These are phyloP conservation scores for Diloba caeruleocephala DNA, from an alignment of 2,888 invertebrate genomes.

Conservation along the genomic window DNA sequence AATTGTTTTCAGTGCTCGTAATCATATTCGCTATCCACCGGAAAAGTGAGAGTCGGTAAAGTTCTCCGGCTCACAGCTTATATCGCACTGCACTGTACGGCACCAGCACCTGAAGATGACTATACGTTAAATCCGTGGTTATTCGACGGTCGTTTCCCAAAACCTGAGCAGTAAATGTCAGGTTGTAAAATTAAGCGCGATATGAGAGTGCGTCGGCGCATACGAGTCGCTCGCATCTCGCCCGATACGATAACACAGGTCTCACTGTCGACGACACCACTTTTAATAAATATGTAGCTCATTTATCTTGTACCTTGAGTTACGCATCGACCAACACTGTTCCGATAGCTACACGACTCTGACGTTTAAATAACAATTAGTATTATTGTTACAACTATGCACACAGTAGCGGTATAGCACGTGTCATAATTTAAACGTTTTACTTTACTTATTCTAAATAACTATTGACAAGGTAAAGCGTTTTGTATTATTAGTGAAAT, in stretches of 20 bases:
- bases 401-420: conserved; percentile 8
- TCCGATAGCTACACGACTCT: conserved; percentile 53
- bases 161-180: conserved; percentile 82
- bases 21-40: conserved; percentile 67
- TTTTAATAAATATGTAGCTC: conserved; percentile 82
- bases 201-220: conserved; percentile 75
- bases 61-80: conserved; percentile 57
- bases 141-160: conserved; percentile 81
- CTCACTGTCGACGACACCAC: conserved; percentile 75
- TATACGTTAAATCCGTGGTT: conserved; percentile 76
- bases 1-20: conserved; percentile 68
- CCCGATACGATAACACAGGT: conserved; percentile 82
- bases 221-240: conserved; percentile 80
- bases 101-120: conserved; percentile 69
- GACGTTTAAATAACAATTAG: conserved; percentile 52
- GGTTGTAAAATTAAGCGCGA: conserved; percentile 79
- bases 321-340: conserved; percentile 70
- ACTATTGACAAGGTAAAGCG: conserved; percentile 4
- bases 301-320: conserved; percentile 81
- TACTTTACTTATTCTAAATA: conserved; percentile 9
- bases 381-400: conserved; percentile 41
- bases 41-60: conserved; percentile 79
- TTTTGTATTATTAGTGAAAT: conserved; percentile 5
- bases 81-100: conserved; percentile 69
- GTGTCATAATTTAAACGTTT: not conserved